Percentiles rank a stretch among this genome's conserved stretches.
phyloP scores from a whole-genome alignment of 2,113 vertebrate species.

The Ictalurus punctatus region DNA sequence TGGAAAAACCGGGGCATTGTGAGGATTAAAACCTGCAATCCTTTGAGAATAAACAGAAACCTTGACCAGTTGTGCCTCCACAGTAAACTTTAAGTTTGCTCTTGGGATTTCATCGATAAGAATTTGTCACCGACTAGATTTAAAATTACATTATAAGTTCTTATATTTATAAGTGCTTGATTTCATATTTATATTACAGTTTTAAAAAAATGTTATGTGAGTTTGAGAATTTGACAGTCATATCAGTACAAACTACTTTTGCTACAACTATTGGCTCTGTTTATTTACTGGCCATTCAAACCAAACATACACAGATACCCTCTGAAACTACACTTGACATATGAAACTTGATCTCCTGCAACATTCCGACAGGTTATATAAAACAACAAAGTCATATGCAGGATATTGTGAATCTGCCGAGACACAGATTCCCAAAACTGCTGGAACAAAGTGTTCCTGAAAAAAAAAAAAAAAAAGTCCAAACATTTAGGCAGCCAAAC shows the following conservation, averaged over 20 bases:
- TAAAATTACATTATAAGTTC: neutral
- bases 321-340: neutral
- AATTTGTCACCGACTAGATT: neutral
- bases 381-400: constrained; percentile 24
- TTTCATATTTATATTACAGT: too few relatives aligned
- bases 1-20: neutral
- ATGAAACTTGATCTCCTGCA: constrained; percentile 16
- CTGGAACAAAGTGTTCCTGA: neutral
- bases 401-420: constrained; percentile 17
- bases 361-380: constrained; percentile 25
- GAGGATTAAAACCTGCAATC: neutral
- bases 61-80: neutral
- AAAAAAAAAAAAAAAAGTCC: neutral
- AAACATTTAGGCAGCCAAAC: constrained; percentile 3
- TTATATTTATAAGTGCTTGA: neutral
- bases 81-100: neutral
- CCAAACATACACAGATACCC: neutral
- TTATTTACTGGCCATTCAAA: neutral
- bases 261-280: neutral
- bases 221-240: neutral
- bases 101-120: neutral
- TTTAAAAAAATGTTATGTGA: neutral
- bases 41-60: neutral
- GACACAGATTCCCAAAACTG: constrained; percentile 4
- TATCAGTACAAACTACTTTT: neutral